A percentile compares a stretch with the other conserved stretches of the same genome.
Conservation (phyloP, 2,797 vertebrate species). For the Columba guinea region DNA sequence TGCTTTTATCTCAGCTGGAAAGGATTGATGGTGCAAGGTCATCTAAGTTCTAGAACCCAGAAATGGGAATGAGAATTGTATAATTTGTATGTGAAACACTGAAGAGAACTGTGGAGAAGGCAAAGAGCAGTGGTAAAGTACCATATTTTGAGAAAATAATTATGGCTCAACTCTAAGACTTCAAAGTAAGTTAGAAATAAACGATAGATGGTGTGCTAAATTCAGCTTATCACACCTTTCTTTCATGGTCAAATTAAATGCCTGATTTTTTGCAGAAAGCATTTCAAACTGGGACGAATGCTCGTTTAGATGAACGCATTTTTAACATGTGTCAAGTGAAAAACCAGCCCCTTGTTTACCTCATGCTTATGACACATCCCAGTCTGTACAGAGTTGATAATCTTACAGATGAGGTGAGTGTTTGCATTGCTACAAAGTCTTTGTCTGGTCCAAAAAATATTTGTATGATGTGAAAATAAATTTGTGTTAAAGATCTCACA, state of each 20-base stretch:
- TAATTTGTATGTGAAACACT: not conserved
- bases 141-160: not conserved
- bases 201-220: not conserved
- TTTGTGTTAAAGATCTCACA: not conserved
- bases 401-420: constrained; percentile 89
- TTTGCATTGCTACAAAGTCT: not conserved
- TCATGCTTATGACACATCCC: constrained; percentile 95
- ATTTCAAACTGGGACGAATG: constrained; percentile 90
- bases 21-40: not conserved
- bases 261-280: constrained; percentile 81
- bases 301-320: constrained; percentile 90
- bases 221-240: not conserved
- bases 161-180: not conserved
- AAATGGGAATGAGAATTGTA: not conserved
- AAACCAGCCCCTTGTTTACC: constrained; percentile 89
- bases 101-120: not conserved
- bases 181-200: not conserved
- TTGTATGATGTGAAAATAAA: not conserved
- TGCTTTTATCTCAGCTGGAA: not conserved
- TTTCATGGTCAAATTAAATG: not conserved
- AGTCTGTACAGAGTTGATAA: constrained; percentile 89
- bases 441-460: not conserved
- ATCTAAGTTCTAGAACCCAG: not conserved
- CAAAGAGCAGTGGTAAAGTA: not conserved
- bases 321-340: constrained; percentile 96